A percentile compares a stretch with the other conserved stretches of the same genome.
Evolutionary conservation across 2,888 invertebrate genomes (phyloP).

Genomic region (Beris morrisii): DNA sequence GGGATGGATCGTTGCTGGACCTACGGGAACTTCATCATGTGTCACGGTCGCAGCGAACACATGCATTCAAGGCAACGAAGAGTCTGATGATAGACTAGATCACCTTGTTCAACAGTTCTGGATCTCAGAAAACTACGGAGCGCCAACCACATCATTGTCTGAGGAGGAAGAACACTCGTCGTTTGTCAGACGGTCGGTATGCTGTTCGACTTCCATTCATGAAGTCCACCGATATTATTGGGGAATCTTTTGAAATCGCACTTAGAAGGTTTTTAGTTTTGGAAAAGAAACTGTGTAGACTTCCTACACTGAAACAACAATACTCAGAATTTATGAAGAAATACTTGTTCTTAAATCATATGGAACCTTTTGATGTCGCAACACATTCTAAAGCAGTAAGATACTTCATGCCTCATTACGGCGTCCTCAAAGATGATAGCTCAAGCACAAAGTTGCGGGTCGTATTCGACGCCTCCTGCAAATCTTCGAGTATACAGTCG

Average conservation of each 20-base stretch:
- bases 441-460: too few species aligned
- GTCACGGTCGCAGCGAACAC: not conserved
- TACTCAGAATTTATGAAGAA: not conserved
- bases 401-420: conserved; percentile 6
- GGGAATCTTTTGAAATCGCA: not conserved
- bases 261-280: not conserved
- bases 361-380: not conserved
- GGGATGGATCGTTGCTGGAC: conserved; percentile 14
- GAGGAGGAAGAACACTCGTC: not conserved
- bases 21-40: not conserved
- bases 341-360: not conserved
- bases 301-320: too few species aligned
- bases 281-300: not conserved
- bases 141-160: not conserved
- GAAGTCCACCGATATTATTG: not conserved
- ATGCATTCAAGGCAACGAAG: not conserved
- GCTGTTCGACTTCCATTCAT: conserved; percentile 1
- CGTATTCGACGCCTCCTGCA: too few species aligned
- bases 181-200: not conserved
- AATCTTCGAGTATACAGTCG: not conserved
- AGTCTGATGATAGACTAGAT: not conserved
- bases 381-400: not conserved
- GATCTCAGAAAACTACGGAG: not conserved
- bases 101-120: not conserved
- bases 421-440: not conserved